Conservation (phyloP, 2,113 vertebrate genomes). For the Lophochroa leadbeateri region DNA sequence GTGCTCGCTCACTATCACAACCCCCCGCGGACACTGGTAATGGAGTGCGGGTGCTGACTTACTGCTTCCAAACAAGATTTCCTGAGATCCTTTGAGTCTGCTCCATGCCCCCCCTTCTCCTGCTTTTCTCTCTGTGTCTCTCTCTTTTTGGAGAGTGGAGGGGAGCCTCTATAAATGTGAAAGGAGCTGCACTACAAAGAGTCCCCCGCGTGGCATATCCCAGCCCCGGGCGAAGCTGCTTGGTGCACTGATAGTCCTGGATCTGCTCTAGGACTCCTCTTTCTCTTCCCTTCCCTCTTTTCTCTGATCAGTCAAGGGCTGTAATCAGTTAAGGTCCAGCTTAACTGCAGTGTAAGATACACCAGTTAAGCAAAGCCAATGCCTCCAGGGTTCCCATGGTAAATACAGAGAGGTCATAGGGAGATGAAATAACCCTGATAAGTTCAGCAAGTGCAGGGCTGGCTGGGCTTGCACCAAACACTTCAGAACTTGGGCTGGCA, state of each 20-base stretch:
- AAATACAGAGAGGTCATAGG: constrained; percentile 14
- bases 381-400: constrained; percentile 21
- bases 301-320: constrained; percentile 64
- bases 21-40: constrained; percentile 66
- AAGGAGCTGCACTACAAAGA: constrained; percentile 56
- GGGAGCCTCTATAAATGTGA: constrained; percentile 35
- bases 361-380: constrained; percentile 64
- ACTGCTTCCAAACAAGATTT: constrained; percentile 75
- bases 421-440: constrained; percentile 15
- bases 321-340: constrained; percentile 85
- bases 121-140: background rate
- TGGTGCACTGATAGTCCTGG: constrained; percentile 36
- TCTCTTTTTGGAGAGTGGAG: background rate
- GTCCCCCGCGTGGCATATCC: constrained; percentile 7
- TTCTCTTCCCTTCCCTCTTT: background rate
- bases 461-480: background rate
- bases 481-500: background rate
- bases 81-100: constrained; percentile 55
- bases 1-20: background rate
- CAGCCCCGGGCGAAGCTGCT: constrained; percentile 60
- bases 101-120: background rate
- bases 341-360: constrained; percentile 84
- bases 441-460: background rate
- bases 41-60: constrained; percentile 65
- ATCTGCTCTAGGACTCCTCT: background rate